Conservation (phyloP, 1,140 invertebrate genomes). For the Drosophila pseudoobscura region DNA sequence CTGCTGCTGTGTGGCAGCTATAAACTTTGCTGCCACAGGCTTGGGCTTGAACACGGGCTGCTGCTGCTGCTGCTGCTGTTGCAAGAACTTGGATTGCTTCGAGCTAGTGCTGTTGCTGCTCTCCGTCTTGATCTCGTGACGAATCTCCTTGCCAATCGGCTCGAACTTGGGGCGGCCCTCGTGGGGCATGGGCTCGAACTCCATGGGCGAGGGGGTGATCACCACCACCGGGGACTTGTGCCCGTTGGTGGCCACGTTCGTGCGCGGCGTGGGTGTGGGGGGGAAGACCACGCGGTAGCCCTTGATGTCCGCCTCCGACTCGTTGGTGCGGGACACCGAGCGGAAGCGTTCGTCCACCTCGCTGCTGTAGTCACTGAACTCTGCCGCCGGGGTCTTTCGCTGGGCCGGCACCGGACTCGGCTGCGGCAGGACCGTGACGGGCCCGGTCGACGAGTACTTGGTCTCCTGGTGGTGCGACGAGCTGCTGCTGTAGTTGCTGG, state of each 20-base stretch:
- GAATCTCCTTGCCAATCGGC: conserved; percentile 84
- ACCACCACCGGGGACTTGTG: conserved; percentile 84
- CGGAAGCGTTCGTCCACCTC: conserved; percentile 88
- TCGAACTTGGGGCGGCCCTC: conserved; percentile 85
- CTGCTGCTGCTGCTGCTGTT: conserved; percentile 59
- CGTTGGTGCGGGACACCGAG: conserved; percentile 86
- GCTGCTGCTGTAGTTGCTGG: conserved; percentile 75
- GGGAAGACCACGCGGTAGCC: conserved; percentile 85
- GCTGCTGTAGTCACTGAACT: conserved; percentile 91
- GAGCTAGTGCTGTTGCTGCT: conserved; percentile 74
- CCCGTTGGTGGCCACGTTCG: conserved; percentile 69
- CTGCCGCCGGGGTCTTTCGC: conserved; percentile 88
- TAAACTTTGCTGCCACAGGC: conserved; percentile 82
- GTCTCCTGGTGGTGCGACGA: conserved; percentile 68
- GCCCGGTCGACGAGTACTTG: conserved; percentile 80
- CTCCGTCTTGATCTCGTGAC: conserved; percentile 71
- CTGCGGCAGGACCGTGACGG: conserved; percentile 82
- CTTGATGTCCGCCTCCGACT: conserved; percentile 85
- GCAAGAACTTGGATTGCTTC: conserved; percentile 58
- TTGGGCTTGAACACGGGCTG: conserved; percentile 84
- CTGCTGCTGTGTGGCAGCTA: conserved; percentile 85
- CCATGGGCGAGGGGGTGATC: conserved; percentile 84
- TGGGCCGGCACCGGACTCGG: conserved; percentile 84
- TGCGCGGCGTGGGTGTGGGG: conserved; percentile 84
- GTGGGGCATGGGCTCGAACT: conserved; percentile 85